Conservation (phyloP, 2,888 invertebrate genomes). For the Cylindroiulus punctatus region DNA sequence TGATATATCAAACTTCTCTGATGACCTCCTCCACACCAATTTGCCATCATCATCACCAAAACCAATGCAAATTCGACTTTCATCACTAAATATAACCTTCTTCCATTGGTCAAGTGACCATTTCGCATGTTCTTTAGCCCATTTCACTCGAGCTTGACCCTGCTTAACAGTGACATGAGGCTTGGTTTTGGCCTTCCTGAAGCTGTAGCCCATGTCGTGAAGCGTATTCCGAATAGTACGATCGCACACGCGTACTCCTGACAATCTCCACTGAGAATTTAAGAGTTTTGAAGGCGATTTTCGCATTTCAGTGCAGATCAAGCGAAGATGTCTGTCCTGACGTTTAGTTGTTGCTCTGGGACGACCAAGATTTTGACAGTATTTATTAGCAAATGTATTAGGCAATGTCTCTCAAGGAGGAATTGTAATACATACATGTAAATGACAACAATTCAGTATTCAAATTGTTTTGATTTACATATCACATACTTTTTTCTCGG, state of each 20-base stretch:
- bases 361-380: neutral
- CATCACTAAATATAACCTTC: neutral
- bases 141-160: neutral
- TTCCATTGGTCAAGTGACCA: neutral
- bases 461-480: constrained; percentile 26
- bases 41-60: constrained; percentile 42
- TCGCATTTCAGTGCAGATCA: neutral
- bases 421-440: constrained; percentile 19
- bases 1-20: neutral
- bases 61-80: neutral
- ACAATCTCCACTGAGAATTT: neutral
- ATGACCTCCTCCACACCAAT: neutral
- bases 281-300: neutral
- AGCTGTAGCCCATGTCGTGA: constrained; percentile 15
- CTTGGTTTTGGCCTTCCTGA: constrained; percentile 25
- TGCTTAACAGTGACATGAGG: neutral
- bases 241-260: neutral
- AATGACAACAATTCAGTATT: neutral
- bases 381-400: neutral
- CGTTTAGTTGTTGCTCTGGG: neutral
- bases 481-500: neutral
- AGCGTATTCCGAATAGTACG: neutral
- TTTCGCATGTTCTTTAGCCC: neutral
- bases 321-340: neutral
- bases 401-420: neutral